phyloP scores from a whole-genome alignment of 1,140 invertebrate species.

The Anastrepha ludens region DNA sequence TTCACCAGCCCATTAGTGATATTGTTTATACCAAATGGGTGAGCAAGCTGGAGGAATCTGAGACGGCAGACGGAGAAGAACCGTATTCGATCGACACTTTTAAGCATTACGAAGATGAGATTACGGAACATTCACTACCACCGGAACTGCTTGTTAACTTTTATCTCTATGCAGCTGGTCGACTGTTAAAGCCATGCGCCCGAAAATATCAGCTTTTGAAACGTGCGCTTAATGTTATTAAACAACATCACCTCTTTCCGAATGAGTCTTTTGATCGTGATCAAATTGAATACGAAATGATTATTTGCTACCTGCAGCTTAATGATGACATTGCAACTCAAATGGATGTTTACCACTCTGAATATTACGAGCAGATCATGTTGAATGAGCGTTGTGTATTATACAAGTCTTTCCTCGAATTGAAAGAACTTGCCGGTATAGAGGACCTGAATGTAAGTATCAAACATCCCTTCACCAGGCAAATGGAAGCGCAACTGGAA shows the following conservation, averaged over 20 bases:
- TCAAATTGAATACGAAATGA: conserved; percentile 72
- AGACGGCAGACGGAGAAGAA: neutral
- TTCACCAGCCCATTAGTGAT: conserved; percentile 67
- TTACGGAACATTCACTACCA: conserved; percentile 64
- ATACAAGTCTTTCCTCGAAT: conserved; percentile 70
- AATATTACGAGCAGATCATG: conserved; percentile 73
- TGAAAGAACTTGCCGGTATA: conserved; percentile 71
- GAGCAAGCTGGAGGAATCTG: conserved; percentile 54
- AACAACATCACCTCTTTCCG: conserved; percentile 69
- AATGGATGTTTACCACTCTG: conserved; percentile 67
- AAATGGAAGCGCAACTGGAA: conserved; percentile 65
- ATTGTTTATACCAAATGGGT: conserved; percentile 72
- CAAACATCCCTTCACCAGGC: conserved; percentile 60
- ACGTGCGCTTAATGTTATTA: conserved; percentile 67
- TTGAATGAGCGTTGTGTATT: conserved; percentile 68
- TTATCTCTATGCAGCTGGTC: conserved; percentile 63
- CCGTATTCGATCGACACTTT: conserved; percentile 55
- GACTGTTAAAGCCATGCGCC: neutral
- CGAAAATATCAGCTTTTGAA: conserved; percentile 67
- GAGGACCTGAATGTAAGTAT: conserved; percentile 67
- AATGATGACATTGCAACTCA: conserved; percentile 49
- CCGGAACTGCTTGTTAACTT: conserved; percentile 70
- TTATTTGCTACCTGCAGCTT: conserved; percentile 65
- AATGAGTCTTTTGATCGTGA: conserved; percentile 72
- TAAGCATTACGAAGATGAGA: conserved; percentile 66